A percentile compares a stretch with the other conserved stretches of the same genome.
Conservation (phyloP, 2,888 invertebrate genomes). For the Muscina levida region DNA sequence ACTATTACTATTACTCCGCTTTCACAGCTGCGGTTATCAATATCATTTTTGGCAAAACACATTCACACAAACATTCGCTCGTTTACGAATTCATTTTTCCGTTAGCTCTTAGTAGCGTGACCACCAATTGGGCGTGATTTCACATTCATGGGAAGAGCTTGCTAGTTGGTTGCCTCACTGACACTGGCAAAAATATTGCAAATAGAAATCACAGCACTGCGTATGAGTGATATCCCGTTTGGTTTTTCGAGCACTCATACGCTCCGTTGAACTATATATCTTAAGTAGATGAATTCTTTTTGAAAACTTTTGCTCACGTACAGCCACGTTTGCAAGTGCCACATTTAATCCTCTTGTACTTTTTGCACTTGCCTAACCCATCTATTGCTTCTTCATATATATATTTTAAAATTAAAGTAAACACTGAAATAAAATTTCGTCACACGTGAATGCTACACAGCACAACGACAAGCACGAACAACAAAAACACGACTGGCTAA, state of each 20-base stretch:
- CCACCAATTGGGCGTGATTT: constrained; percentile 60
- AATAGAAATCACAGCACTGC: constrained; percentile 22
- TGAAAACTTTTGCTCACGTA: constrained; percentile 44
- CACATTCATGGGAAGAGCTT: neutral
- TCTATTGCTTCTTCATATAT: too few relatives aligned
- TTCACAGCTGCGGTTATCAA: neutral
- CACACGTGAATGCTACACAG: constrained; percentile 62
- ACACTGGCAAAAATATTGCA: too few relatives aligned
- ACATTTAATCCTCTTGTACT: neutral
- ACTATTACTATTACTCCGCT: neutral
- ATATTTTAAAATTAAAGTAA: constrained; percentile 44
- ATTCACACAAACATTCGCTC: neutral
- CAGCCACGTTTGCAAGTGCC: neutral
- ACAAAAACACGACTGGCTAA: constrained; percentile 76
- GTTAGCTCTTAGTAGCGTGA: constrained; percentile 26
- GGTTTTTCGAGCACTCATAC: constrained; percentile 45
- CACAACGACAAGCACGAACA: constrained; percentile 74
- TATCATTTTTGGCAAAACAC: neutral
- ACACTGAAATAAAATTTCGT: constrained; percentile 31
- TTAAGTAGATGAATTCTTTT: neutral
- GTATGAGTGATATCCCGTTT: constrained; percentile 51
- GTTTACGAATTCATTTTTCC: constrained; percentile 38
- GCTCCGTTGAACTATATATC: constrained; percentile 49
- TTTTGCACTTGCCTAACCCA: constrained; percentile 21
- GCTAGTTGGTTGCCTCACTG: too few relatives aligned